These are phyloP conservation scores for Drosophila watanabei DNA, from an alignment of 1,140 invertebrate species.

Conservation along the genomic window DNA sequence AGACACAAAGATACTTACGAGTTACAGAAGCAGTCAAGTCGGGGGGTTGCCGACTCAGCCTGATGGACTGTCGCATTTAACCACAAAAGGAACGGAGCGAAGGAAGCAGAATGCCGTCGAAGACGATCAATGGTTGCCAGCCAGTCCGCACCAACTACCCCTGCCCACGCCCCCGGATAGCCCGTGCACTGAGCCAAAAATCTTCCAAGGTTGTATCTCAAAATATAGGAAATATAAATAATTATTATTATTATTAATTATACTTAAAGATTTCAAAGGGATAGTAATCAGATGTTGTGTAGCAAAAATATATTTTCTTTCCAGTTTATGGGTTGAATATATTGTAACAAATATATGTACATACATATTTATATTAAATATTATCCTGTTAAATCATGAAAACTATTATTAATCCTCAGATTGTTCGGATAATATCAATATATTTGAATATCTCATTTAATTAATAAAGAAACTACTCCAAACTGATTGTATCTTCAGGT, in stretches of 20 bases:
- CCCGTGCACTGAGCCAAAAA: conserved; percentile 18
- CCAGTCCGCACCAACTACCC: conserved; percentile 29
- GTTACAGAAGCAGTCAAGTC: conserved; percentile 37
- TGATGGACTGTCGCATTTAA: conserved; percentile 70
- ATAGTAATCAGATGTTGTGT: not conserved
- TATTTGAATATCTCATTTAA: not conserved
- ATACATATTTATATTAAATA: not conserved
- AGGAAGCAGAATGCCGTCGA: conserved; percentile 73
- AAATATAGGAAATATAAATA: not conserved
- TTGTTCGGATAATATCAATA: no score
- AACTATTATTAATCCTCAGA: not conserved
- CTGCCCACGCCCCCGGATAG: conserved; percentile 6
- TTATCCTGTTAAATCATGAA: not conserved
- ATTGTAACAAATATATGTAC: not conserved
- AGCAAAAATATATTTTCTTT: not conserved
- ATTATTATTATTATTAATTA: no score
- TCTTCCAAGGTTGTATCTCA: fast-evolving
- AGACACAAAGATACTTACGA: conserved; percentile 40
- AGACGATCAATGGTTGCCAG: conserved; percentile 75
- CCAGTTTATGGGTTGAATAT: not conserved
- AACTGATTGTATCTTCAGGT: not conserved
- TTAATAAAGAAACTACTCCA: not conserved
- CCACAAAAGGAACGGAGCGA: conserved; percentile 79
- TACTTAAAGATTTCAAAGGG: no score
- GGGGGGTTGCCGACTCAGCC: conserved; percentile 35